Base-by-base conservation (phyloP, 2,113 vertebrate species). In the Aptenodytes patagonicus region DNA sequence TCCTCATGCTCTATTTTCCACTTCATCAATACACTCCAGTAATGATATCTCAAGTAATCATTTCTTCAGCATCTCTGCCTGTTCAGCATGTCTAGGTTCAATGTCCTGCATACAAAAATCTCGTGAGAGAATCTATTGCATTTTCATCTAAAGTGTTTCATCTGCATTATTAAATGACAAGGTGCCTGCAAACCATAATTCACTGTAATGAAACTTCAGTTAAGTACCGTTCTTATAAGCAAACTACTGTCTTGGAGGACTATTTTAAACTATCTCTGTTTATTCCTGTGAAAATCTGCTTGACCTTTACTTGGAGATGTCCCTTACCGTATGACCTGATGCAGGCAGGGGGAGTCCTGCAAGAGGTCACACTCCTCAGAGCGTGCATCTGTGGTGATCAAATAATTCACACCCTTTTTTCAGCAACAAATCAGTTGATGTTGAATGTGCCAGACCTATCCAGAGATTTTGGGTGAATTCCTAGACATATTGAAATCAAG, bases 381-480 rank as follows among this genome's bases (percentile, higher is more conserved):
- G 85, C 2, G 0, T 60, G 60, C 68, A 65, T 93, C 73, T 93
- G 62, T 61, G 73, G 21, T 81, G 51, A 88, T 73, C 85, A 58
- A 51, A 73, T 92, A 88, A 77, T 79, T 94, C 78, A 38, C 36
- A 57, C 36, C 3, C 31, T 87, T 66, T 95, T 57, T 72, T 60
- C 58, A 69, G 73, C 44, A 76, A n/a, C 49, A 61, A 32, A 49
- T 83, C 42, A 29, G 46, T 40, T 76, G 28, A 2, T 40, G 28
- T 36, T 57, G 34, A 90, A 96, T 92, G 85, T 93, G 90, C 71
- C 32, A 96, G 92, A 94, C 68, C 7, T 9, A 95, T 76, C 58
- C 88, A 60, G 64, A 83, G 58, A 86, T 65, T 90, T 93, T 86
- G 90, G 75, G 47, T 88, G 78, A 62, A 76, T 92, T 96, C 78